Conservation (phyloP, 2,888 invertebrate species). For the Patella pellucida region DNA sequence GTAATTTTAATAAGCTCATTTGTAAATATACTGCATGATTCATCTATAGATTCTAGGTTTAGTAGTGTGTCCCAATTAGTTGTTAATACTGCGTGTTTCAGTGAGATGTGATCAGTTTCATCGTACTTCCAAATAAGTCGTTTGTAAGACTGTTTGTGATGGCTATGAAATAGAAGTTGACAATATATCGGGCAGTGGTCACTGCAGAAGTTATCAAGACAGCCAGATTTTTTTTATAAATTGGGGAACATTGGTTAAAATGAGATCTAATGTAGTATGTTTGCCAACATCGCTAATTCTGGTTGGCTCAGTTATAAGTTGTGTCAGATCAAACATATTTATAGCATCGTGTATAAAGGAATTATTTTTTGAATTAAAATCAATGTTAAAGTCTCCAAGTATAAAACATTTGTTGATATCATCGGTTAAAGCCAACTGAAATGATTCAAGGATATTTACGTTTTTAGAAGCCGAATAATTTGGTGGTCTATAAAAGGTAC, state of each 20-base stretch:
- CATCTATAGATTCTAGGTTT: background rate
- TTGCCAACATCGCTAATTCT: background rate
- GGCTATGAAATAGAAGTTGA: background rate
- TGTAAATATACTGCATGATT: background rate
- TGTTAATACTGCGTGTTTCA: background rate
- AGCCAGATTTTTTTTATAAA: background rate
- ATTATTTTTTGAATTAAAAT: background rate
- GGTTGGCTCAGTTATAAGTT: background rate
- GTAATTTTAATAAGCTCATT: background rate
- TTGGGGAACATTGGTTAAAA: background rate
- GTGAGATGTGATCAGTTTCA: background rate
- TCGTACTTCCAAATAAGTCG: background rate
- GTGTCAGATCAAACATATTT: background rate
- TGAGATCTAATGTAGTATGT: background rate
- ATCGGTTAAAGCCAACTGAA: background rate
- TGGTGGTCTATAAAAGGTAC: conserved; percentile 2
- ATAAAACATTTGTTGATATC: conserved; percentile 2
- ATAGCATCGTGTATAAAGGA: conserved; percentile 9
- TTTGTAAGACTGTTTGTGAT: background rate
- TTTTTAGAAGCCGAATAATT: background rate
- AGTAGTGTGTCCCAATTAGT: background rate
- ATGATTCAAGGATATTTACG: background rate
- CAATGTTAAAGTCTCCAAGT: conserved; percentile 4
- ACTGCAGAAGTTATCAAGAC: background rate
- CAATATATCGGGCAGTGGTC: background rate